phyloP scores from a whole-genome alignment of 2,113 vertebrate genomes.

The Pantherophis guttatus region DNA sequence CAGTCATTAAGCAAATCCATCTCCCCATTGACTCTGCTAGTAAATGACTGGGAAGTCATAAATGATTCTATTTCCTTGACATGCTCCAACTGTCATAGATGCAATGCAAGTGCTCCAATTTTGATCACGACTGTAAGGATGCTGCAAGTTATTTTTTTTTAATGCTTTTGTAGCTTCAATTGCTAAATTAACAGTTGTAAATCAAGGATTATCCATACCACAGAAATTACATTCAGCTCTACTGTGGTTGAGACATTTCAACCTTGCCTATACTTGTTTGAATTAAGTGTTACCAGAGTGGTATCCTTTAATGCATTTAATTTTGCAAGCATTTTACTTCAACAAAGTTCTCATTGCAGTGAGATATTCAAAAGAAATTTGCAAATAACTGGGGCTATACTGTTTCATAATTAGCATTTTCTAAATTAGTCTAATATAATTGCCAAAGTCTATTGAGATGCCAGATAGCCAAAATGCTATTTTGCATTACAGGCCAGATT shows the following conservation, averaged over 20 bases:
- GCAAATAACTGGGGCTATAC: background rate
- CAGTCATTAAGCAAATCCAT: background rate
- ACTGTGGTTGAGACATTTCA: background rate
- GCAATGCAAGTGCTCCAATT: background rate
- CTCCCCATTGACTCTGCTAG: background rate
- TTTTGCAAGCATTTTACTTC: background rate
- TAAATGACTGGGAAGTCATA: background rate
- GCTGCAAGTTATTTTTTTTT: background rate
- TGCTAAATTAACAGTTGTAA: background rate
- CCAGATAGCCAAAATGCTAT: background rate
- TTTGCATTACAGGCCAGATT: background rate
- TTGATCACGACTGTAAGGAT: background rate
- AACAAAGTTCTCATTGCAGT: background rate
- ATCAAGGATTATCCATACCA: background rate
- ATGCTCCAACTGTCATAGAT: background rate
- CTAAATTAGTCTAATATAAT: background rate
- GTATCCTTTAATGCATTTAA: background rate
- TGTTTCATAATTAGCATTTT: background rate
- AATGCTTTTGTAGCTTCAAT: background rate
- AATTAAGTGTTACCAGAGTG: background rate
- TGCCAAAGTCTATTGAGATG: too few species aligned
- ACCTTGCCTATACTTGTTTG: background rate
- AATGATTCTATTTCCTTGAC: background rate
- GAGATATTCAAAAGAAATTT: background rate
- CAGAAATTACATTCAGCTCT: background rate